Base-by-base conservation (phyloP, 2,888 invertebrate species). In the Helicoverpa assulta region DNA sequence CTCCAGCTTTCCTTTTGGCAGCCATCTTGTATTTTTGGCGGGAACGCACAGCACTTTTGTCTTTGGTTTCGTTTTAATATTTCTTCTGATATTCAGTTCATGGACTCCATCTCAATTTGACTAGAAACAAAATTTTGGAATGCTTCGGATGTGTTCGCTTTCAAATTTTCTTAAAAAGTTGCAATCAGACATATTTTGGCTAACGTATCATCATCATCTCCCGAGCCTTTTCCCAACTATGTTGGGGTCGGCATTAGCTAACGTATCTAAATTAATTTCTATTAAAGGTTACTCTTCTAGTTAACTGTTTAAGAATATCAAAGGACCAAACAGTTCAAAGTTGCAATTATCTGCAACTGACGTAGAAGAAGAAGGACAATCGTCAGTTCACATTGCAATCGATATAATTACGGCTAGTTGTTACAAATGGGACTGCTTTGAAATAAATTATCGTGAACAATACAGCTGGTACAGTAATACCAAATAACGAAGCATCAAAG, bases 1-100 rank as follows among this genome's bases (percentile, higher is more conserved):
- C 97, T 86, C 97, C 97, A 90, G 97, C 97, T 96, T 97, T 97
- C 93, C 97, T 96, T 95, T 97, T 97, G 84, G 97, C 97, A 83
- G 97, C 97, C 97, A 97, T 97, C 91, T 94, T 94, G 89, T 75
- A 85, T 89, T 90, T 89, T 89, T 85, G 85, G 78, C 72, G 63
- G 77, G 83, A 86, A 89, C 89, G 88, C 91, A 92, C 92, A 92
- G 90, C 92, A 92, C 91, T 91, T 77, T 89, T 89, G 91, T 93
- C 91, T 94, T 94, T 93, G 93, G 91, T 92, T 86, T 82, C 81
- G 85, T 83, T 87, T 86, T 72, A 68, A 62, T 67, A 70, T 37
- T 81, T 80, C 82, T 84, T 86, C 85, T 78, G 69, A 58, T 84
- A 77, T 82, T 93, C 87, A 94, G 86, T 91, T 89, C 85, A 84